These are phyloP conservation scores for Panurus biarmicus DNA, from an alignment of 2,113 vertebrate genomes.

Conservation along the genomic window DNA sequence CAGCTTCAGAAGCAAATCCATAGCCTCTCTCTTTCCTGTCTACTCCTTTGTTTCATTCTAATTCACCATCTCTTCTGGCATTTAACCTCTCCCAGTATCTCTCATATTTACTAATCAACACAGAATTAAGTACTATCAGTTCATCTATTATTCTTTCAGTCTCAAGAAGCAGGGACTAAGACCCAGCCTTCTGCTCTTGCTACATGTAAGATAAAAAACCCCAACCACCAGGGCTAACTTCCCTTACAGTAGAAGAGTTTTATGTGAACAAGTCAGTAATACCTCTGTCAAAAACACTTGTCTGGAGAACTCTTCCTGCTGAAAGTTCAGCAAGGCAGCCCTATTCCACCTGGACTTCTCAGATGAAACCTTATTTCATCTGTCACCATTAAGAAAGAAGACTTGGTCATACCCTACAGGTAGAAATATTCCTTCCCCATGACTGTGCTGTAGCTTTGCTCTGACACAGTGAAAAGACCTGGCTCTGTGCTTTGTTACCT, in stretches of 20 bases:
- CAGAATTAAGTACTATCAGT: neutral
- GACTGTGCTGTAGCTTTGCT: neutral
- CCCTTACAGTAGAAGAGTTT: neutral
- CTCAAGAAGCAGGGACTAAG: neutral
- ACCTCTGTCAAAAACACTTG: neutral
- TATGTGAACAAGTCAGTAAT: neutral
- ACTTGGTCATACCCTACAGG: neutral
- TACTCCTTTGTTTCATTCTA: neutral
- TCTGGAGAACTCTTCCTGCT: neutral
- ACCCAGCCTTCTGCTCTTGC: neutral
- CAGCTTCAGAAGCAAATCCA: neutral
- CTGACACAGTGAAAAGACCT: neutral
- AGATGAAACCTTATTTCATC: neutral
- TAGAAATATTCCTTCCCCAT: neutral
- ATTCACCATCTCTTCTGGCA: neutral
- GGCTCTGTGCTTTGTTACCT: constrained; percentile 69
- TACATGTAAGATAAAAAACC: neutral
- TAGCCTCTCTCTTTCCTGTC: neutral
- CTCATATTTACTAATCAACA: neutral
- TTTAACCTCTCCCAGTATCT: neutral
- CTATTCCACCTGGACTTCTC: neutral
- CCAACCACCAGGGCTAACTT: neutral
- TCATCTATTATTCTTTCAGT: neutral
- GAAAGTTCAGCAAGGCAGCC: neutral
- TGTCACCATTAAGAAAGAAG: neutral